Conservation (phyloP, 2,797 vertebrate genomes). For the Tachyglossus aculeatus region DNA sequence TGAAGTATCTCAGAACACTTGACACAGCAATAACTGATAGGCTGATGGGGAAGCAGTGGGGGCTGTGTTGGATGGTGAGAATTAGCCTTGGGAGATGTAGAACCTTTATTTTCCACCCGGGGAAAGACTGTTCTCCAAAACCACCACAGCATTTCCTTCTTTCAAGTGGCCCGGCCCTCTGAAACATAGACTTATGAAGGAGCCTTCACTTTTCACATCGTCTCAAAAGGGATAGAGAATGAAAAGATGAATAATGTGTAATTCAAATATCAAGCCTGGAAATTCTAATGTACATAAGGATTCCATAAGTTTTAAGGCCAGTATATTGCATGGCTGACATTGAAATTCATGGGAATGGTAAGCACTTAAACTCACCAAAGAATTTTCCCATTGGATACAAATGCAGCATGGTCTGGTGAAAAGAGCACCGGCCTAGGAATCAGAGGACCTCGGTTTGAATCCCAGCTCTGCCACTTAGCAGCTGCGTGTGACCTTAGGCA, state of each 20-base stretch:
- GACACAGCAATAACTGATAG: conserved; percentile 26
- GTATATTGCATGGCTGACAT: too few relatives aligned
- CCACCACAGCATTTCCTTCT: not conserved
- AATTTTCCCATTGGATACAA: too few relatives aligned
- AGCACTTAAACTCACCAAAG: too few relatives aligned
- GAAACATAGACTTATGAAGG: not conserved
- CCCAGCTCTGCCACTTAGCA: too few relatives aligned
- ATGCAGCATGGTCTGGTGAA: too few relatives aligned
- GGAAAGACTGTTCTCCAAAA: conserved; percentile 7
- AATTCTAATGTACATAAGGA: conserved; percentile 37
- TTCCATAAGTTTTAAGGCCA: conserved; percentile 25
- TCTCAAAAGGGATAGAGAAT: conserved; percentile 1
- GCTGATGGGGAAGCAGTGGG: conserved; percentile 18
- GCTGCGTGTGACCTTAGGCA: too few relatives aligned
- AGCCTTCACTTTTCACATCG: not conserved
- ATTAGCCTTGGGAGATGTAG: conserved; percentile 2
- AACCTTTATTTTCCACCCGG: not conserved
- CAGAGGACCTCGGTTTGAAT: too few relatives aligned
- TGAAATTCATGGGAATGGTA: too few relatives aligned
- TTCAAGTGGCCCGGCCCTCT: too few relatives aligned
- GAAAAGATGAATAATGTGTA: conserved; percentile 18
- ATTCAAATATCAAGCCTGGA: conserved; percentile 12
- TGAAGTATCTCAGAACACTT: conserved; percentile 24
- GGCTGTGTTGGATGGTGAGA: conserved; percentile 1
- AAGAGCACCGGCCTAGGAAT: too few relatives aligned